phyloP scores from a whole-genome alignment of 2,797 vertebrate genomes.

The Cetoscarus ocellatus region DNA sequence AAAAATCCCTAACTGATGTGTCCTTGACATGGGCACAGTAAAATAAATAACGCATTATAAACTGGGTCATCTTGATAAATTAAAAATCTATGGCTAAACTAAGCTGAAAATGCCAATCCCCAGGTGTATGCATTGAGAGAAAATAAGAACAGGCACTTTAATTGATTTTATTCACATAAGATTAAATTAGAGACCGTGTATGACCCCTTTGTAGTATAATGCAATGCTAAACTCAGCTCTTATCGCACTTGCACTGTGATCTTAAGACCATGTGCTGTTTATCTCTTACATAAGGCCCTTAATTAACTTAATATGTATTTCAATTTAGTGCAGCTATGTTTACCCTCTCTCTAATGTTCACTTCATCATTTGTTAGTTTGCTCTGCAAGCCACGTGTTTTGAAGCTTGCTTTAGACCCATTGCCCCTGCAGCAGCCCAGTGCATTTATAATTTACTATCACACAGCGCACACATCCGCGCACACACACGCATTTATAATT shows the following conservation, averaged over 20 bases:
- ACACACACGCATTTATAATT: slow-evolving; percentile 80
- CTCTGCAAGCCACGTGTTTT: slow-evolving; percentile 45
- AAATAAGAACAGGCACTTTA: background rate
- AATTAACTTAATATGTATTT: background rate
- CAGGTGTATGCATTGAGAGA: background rate
- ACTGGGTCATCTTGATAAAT: no score
- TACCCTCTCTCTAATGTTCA: slow-evolving; percentile 9
- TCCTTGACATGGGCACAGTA: no score
- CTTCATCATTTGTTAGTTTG: slow-evolving; percentile 29
- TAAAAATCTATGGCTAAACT: no score
- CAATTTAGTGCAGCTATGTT: background rate
- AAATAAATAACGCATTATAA: no score
- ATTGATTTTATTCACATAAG: background rate
- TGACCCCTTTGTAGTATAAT: background rate
- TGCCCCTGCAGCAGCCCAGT: slow-evolving; percentile 61
- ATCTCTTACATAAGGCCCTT: background rate
- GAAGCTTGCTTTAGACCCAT: slow-evolving; percentile 64
- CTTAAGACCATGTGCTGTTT: background rate
- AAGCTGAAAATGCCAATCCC: no score
- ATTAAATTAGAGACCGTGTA: background rate
- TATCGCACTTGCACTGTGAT: background rate
- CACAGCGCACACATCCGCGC: slow-evolving; percentile 47
- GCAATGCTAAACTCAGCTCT: background rate
- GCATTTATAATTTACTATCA: slow-evolving; percentile 80
- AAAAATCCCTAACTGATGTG: no score